phyloP scores from a whole-genome alignment of 2,113 vertebrate species.

The Esox niger region DNA sequence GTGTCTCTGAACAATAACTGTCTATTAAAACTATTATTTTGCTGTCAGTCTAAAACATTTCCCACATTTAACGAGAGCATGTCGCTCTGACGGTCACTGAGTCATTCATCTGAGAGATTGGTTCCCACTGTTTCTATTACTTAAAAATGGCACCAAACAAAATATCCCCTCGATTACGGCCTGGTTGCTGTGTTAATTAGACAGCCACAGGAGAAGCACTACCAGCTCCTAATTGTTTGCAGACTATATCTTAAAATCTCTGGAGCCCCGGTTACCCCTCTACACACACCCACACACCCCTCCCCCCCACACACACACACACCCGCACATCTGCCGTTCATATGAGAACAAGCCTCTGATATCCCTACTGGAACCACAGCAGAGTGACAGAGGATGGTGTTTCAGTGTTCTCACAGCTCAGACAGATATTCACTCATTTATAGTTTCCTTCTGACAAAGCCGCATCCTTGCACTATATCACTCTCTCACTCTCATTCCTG shows the following conservation, averaged over 20 bases:
- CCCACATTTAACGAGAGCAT: conserved; percentile 22
- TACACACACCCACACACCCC: neutral
- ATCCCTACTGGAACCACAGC: conserved; percentile 59
- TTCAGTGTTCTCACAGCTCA: conserved; percentile 59
- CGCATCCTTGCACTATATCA: neutral
- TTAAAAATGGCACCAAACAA: conserved; percentile 40
- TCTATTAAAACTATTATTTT: too few species aligned
- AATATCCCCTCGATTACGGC: conserved; percentile 56
- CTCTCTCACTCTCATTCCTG: conserved; percentile 33
- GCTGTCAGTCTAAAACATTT: conserved; percentile 14
- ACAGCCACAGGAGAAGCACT: conserved; percentile 74
- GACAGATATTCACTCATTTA: conserved; percentile 58
- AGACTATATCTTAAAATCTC: conserved; percentile 77
- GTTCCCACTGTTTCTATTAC: conserved; percentile 33
- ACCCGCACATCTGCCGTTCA: conserved; percentile 67
- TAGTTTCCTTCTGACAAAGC: conserved; percentile 64
- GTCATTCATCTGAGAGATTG: neutral
- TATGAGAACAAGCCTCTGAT: conserved; percentile 72
- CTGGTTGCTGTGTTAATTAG: conserved; percentile 84
- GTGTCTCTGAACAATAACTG: too few species aligned
- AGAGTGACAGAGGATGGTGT: conserved; percentile 60
- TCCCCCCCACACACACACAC: conserved; percentile 27
- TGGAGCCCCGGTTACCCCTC: conserved; percentile 53
- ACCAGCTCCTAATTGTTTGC: conserved; percentile 85
- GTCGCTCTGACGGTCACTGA: conserved; percentile 22